These are phyloP conservation scores for Sternotherus odoratus DNA, from an alignment of 2,797 vertebrate genomes.

Conservation along the genomic window DNA sequence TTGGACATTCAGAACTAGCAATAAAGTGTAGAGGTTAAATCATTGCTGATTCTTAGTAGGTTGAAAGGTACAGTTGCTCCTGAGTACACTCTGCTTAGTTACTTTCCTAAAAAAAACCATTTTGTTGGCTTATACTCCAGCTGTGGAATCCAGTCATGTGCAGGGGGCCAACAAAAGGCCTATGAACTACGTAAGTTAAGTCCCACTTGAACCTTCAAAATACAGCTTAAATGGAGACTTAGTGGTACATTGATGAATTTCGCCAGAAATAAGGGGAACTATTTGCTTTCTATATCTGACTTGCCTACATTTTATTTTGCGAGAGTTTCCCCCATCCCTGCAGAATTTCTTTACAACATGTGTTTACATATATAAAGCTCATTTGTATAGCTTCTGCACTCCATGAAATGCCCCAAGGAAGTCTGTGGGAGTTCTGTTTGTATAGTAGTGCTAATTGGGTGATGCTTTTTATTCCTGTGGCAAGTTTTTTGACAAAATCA, in stretches of 20 bases:
- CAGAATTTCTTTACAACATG: neutral
- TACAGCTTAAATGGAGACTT: neutral
- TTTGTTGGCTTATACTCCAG: neutral
- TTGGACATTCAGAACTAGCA: neutral
- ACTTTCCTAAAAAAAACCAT: neutral
- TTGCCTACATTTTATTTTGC: neutral
- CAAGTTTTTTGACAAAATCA: neutral
- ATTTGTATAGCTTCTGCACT: neutral
- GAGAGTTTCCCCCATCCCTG: neutral
- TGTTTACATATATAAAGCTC: rapidly evolving
- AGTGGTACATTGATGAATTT: neutral
- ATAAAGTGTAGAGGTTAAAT: neutral
- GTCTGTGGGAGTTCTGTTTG: neutral
- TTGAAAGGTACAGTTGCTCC: neutral
- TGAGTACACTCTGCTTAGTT: neutral
- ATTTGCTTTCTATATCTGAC: neutral
- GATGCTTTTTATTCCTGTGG: neutral
- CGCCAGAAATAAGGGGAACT: neutral
- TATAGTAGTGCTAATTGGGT: neutral
- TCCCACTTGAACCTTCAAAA: neutral
- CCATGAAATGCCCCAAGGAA: neutral
- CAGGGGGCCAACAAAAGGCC: neutral
- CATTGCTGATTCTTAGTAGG: neutral
- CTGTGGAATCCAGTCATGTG: neutral
- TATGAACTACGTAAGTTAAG: neutral